Evolutionary conservation across 2,797 vertebrate species (phyloP), one percentile per base, ranked within the genome.

Genomic region (Odontamblyopus lacepedii): DNA sequence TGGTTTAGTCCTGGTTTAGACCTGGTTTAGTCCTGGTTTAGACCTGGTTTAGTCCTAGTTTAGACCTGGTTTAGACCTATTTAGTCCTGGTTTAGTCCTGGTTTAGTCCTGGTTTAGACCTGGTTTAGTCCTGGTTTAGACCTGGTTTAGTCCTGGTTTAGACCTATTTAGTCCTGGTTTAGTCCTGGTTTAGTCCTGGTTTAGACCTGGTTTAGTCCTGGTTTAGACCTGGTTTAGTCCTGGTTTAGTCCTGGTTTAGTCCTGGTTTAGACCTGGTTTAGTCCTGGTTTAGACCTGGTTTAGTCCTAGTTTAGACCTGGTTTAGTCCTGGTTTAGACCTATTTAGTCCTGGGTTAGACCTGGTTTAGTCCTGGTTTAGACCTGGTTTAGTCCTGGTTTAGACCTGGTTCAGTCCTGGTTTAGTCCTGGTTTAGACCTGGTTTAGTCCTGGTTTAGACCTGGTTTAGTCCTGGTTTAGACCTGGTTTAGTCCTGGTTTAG

Each of bases 221-320:
- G 26, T 59, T 59, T 59, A 59, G 8, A 3, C 26, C 56, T 59
- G 56, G 57, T 16, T 60, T 60, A 60, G 57, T 0, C 57, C 26
- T 60, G 26, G 26, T 16, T 60, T 30, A 60, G 57, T 16, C 27
- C 27, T 60, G 57, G 27, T n/a, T n/a, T n/a, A n/a, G n/a, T n/a
- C n/a, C n/a, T n/a, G n/a, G n/a, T 30, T 60, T 60, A 60, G 26
- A 4, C 57, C 57, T 60, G 26, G 57, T 29, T 60, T 29, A 60
- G 57, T 2, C 57, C 26, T 60, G 57, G 12, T 16, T 60, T 16
- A 29, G 57, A 5, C 57, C 26, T 60, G 57, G 57, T 16, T 30
- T 30, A 29, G 57, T 5, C 27, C 27, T 60, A 27, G 26, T 30
- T 60, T 60, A 60, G 57, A 13, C 57, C 89, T 82, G 76, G 85